Evolutionary conservation across 2,113 vertebrate genomes (phyloP), one percentile per base, ranked within the genome.

Genomic region (Oryzias woworae): DNA sequence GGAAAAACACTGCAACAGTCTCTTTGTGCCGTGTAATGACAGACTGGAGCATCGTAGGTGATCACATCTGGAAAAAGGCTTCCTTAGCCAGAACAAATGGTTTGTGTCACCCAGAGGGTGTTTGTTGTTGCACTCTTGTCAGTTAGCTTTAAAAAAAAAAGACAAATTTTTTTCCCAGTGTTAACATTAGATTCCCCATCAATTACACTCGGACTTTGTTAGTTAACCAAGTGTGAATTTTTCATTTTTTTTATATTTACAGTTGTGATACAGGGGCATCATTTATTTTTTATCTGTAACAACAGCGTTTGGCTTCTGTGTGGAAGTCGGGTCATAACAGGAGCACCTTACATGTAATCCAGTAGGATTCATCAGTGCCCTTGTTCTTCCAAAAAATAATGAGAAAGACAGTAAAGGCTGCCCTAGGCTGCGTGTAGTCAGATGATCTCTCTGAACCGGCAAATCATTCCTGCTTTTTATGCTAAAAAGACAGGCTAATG

Each of bases 381-480:
- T 83, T 75, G 80, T 90, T 90, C 86, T 66, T 75, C 75, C 57
- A 69, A 86, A 65, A 82, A 87, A 83, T 90, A 92, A 87, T 91
- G 89, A 90, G 58, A 71, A 77, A 83, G 86, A 84, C 68, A 54
- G 87, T 66, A 69, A 52, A 47, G 71, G 84, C 79, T 74, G 78
- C 91, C 86, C 80, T 55, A 4, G 83, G 86, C 88, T 78, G 70
- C 68, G 56, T 68, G 84, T 90, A 82, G 79, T 85, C 69, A 87
- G 89, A 75, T 91, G 89, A 93, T 90, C 88, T 92, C 91, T 84
- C 73, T 87, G 83, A 91, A 89, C 86, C 77, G 60, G 78, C 59
- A 88, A 90, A 86, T 91, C 78, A 90, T 71, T 69, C 74, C 71
- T 83, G 75, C 83, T 83, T 72, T 86, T 76, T 66, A 72, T 85